A percentile compares a stretch with the other conserved stretches of the same genome.
Conservation (phyloP, 2,888 invertebrate genomes). For the Lepeophtheirus nordmannii region DNA sequence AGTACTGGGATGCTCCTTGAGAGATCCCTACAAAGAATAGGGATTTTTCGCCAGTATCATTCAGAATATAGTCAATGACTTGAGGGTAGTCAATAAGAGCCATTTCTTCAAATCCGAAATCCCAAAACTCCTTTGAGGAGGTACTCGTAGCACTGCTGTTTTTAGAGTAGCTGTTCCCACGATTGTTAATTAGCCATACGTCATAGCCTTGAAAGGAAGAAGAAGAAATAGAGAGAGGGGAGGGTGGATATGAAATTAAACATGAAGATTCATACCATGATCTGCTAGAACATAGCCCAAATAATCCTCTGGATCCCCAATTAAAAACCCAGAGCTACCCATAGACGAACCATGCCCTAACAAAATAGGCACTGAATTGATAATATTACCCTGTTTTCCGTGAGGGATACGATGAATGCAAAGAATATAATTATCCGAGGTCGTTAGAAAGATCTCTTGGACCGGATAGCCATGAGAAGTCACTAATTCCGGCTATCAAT, state of each 20-base stretch:
- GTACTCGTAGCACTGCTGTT: slow-evolving; percentile 20
- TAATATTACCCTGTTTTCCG: not conserved
- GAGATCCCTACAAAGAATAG: slow-evolving; percentile 37
- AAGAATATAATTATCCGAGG: not conserved
- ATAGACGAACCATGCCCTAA: not conserved
- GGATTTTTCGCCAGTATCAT: slow-evolving; percentile 29
- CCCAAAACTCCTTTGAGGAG: slow-evolving; percentile 24
- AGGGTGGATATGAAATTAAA: too few species aligned
- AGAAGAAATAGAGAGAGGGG: too few species aligned
- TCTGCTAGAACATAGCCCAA: not conserved
- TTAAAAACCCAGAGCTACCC: not conserved
- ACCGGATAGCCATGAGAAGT: not conserved
- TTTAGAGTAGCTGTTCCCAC: slow-evolving; percentile 25
- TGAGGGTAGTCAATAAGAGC: slow-evolving; percentile 35
- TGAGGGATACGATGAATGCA: not conserved
- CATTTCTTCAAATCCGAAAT: slow-evolving; percentile 33
- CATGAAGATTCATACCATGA: not conserved
- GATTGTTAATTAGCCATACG: slow-evolving; percentile 26
- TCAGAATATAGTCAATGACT: slow-evolving; percentile 33
- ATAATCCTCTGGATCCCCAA: not conserved
- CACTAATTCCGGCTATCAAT: not conserved
- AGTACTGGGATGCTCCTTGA: slow-evolving; percentile 35
- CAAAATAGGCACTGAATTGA: not conserved
- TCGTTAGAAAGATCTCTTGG: not conserved
- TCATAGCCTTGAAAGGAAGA: slow-evolving; percentile 25